Evolutionary conservation across 2,797 vertebrate genomes (phyloP).

Genomic region (Lates japonicus): DNA sequence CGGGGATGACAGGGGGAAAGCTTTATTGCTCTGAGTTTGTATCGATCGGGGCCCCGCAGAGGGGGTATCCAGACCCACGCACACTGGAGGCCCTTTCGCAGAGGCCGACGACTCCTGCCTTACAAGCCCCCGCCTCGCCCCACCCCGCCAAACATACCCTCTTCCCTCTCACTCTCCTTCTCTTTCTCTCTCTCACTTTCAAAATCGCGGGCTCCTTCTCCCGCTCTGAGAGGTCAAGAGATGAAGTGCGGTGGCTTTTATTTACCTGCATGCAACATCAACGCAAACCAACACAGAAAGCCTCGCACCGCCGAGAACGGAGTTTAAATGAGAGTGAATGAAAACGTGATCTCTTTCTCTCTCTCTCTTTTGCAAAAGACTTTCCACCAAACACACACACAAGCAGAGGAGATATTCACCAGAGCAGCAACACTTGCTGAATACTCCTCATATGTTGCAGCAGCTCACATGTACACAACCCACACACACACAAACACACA

Average conservation of each 20-base stretch:
- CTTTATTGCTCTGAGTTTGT: constrained; percentile 95
- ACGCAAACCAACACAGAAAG: constrained; percentile 12
- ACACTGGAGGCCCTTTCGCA: constrained; percentile 82
- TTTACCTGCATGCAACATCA: constrained; percentile 55
- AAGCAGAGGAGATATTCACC: constrained; percentile 15
- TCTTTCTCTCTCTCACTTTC: constrained; percentile 15
- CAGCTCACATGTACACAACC: constrained; percentile 20
- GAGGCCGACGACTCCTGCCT: constrained; percentile 66
- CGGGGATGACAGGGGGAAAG: constrained; percentile 94
- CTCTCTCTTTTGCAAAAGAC: constrained; percentile 22
- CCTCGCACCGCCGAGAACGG: constrained; percentile 2
- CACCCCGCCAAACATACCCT: constrained; percentile 37
- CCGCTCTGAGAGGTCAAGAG: constrained; percentile 62
- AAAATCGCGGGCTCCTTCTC: constrained; percentile 34
- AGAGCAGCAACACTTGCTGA: constrained; percentile 15
- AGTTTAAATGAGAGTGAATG: constrained; percentile 41
- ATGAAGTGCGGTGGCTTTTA: constrained; percentile 57
- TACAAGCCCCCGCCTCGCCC: constrained; percentile 45
- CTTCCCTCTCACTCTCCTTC: constrained; percentile 22
- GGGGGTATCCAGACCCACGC: constrained; percentile 84
- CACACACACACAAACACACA: constrained; percentile 10
- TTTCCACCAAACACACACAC: constrained; percentile 29
- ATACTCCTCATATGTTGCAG: constrained; percentile 16
- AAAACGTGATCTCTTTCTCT: constrained; percentile 33
- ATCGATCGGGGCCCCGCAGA: constrained; percentile 91